Conservation (phyloP, 1,140 invertebrate species). For the Zaprionus tsacasi region DNA sequence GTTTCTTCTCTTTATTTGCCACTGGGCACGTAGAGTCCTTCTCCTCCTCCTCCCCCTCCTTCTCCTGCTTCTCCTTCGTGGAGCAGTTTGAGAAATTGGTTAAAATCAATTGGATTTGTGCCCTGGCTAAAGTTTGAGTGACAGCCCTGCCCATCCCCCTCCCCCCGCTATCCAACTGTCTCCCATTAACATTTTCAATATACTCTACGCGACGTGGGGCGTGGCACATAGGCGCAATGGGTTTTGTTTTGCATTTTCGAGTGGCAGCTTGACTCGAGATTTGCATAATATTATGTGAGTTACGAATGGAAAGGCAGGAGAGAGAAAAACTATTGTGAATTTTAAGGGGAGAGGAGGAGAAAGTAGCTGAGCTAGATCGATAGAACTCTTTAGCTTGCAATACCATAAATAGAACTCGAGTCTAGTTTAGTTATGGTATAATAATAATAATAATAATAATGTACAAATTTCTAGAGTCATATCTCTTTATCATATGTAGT, state of each 20-base stretch:
- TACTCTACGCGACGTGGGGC: slow-evolving; percentile 27
- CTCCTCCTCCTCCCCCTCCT: background rate
- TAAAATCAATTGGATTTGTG: slow-evolving; percentile 81
- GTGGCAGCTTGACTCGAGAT: slow-evolving; percentile 44
- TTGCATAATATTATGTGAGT: slow-evolving; percentile 60
- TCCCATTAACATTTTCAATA: slow-evolving; percentile 75
- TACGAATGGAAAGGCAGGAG: slow-evolving; percentile 9
- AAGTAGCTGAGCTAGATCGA: no score
- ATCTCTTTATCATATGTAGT: no score
- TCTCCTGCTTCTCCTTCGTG: slow-evolving; percentile 1
- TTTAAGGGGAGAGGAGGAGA: background rate
- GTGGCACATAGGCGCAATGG: slow-evolving; percentile 40
- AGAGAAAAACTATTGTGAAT: slow-evolving; percentile 27
- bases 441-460: background rate
- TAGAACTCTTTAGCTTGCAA: no score
- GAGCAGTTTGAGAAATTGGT: slow-evolving; percentile 75
- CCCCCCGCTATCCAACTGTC: background rate
- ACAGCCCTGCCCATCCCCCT: slow-evolving; percentile 32
- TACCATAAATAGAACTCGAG: no score
- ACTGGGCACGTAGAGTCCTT: slow-evolving; percentile 58
- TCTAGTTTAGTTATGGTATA: no score
- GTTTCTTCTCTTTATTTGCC: slow-evolving; percentile 61
- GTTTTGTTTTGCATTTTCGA: slow-evolving; percentile 38
- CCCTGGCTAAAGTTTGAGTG: slow-evolving; percentile 53
- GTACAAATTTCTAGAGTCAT: background rate